Evolutionary conservation across 2,888 invertebrate species (phyloP), one percentile per base, ranked within the genome.

Genomic region (Tetragnatha montana): DNA sequence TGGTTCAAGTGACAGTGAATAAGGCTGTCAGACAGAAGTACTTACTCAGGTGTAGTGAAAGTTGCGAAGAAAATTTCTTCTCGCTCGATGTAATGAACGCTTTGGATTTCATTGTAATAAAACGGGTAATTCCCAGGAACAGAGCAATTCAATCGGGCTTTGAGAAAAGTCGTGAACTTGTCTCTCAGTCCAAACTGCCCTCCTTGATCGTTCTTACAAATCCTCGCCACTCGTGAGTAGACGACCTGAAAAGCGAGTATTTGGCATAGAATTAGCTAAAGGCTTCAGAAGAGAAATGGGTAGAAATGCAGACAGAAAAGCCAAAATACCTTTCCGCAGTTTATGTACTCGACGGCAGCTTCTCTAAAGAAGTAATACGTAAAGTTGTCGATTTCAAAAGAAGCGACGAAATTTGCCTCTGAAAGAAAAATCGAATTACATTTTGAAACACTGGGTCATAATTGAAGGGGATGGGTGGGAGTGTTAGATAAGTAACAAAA

Each of bases 341-440:
- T 98, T 93, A 97, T 97, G 93, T 96, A 97, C 94, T 98, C 98
- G 12, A 98, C 96, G 19, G 98, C 98, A 35, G 96, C 95, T 93
- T 98, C 98, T 87, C 98, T 95, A 93, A 98, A 98, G 91, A 98
- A 95, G 93, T 98, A 98, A 93, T 97, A 98, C 0, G 98, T 96
- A 35, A 96, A 97, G 92, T 96, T 95, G 82, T 96, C 97, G 69
- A 96, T 96, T 93, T 98, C 98, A 93, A 98, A 98, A 89, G 97
- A 96, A 60, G 97, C 97, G 78, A 98, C 97, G 93, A 98, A 98
- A 93, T 98, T 97, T 0, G 98, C 98, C 92, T 97, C 97, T 94
- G 92, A 79, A 93, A 92, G 51, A 81, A 21, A 78, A 70, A 19
- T 79, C 12, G 17, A 70, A 74, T 71, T 47, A 35, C 1, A 35